Conservation (phyloP, 2,888 invertebrate genomes). For the Oscheius sp. region DNA sequence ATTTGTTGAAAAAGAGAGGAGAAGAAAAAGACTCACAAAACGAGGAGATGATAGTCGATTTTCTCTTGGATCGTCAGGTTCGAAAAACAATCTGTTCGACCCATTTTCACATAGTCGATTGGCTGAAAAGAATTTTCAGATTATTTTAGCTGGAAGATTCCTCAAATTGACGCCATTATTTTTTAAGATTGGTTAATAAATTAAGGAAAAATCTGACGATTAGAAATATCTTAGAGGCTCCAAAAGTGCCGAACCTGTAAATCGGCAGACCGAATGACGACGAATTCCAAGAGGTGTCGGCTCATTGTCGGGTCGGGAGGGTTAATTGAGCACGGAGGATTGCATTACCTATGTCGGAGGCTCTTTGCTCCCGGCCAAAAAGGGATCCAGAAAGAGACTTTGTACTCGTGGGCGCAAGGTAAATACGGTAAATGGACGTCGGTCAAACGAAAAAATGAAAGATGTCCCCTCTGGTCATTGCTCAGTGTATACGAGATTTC, state of each 20-base stretch:
- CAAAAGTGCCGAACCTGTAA: neutral
- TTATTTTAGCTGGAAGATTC: neutral
- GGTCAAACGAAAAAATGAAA: neutral
- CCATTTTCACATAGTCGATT: neutral
- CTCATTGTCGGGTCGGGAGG: neutral
- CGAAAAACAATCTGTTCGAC: slow-evolving; percentile 54
- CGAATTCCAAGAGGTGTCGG: neutral
- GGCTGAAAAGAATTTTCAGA: slow-evolving; percentile 1
- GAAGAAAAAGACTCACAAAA: neutral
- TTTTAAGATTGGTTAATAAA: neutral
- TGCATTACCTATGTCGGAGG: neutral
- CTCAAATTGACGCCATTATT: neutral
- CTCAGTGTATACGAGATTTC: no score
- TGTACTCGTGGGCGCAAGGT: no score
- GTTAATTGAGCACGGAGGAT: neutral
- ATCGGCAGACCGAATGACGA: neutral
- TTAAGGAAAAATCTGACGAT: neutral
- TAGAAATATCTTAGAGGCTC: neutral
- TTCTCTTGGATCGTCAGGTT: slow-evolving; percentile 54
- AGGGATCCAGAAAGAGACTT: neutral
- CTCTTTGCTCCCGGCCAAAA: neutral
- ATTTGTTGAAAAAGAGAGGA: neutral
- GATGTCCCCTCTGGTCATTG: no score
- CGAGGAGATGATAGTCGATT: slow-evolving; percentile 52
- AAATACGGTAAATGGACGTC: no score